Evolutionary conservation across 2,888 invertebrate species (phyloP), one percentile per base, ranked within the genome.

Genomic region (Caenorhabditis doughertyi): DNA sequence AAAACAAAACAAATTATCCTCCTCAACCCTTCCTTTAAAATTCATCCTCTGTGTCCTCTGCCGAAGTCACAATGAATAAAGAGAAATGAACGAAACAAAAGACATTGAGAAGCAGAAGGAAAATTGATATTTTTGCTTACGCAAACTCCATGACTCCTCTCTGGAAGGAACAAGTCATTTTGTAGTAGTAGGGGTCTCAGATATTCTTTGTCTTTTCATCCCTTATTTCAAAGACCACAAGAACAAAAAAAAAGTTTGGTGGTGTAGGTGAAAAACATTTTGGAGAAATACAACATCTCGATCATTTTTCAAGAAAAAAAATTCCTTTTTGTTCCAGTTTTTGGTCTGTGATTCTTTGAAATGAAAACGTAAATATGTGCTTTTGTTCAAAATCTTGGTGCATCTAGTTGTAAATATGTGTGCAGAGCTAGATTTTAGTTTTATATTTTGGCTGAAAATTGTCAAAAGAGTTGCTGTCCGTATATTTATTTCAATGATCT

Each of bases 41-140:
- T 5, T 35, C 35, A 35, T 5, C 35, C 35, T 35, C 56, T 29
- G 7, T 23, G 27, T 62, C 29, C 18, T 44, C 16, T 13, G 39
- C 4, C 29, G 49, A 55, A 16, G 16, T 32, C 18, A 13, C 47
- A 47, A 21, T 56, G 49, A 42, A 68, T 56, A 27, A 44, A 68
- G 55, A 16, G 32, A 13, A 39, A 39, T 39, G 13, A 39, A 23
- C 42, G 49, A 55, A 53, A 53, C 53, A 67, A 42, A 44, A 56
- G 27, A n/a, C 7, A 18, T 18, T 3, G 8, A n/a, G 42, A 39
- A 11, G n/a, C 11, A 39, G n/a, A 70, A 29, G 62, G 60, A 80
- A 73, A 80, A 67, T 39, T 80, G 73, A 80, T 80, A 73, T 73
- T 80, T 73, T 67, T 67, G 55, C 56, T 55, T 53, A 62, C 60